These are phyloP conservation scores for Psilopsiagon aymara DNA, from an alignment of 2,113 vertebrate species.

Conservation along the genomic window DNA sequence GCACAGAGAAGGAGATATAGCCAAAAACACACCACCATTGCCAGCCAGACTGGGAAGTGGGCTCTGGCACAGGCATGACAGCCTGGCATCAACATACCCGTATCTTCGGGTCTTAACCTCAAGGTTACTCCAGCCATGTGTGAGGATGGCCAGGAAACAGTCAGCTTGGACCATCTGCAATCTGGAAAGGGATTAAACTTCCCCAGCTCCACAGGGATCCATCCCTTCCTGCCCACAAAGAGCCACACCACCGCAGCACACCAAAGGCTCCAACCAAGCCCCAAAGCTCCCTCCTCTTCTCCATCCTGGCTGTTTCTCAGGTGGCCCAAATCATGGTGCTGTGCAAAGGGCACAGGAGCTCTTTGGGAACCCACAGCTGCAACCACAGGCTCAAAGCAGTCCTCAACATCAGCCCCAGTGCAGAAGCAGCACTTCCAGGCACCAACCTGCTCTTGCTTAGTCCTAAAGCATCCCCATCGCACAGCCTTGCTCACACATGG, in stretches of 20 bases:
- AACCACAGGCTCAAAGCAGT: background rate
- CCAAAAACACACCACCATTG: background rate
- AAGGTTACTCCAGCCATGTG: background rate
- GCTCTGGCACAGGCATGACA: background rate
- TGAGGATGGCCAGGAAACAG: background rate
- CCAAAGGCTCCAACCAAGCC: background rate
- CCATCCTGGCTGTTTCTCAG: background rate
- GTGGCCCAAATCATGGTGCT: background rate
- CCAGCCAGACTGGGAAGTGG: background rate
- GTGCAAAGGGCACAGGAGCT: background rate
- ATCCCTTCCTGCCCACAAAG: background rate
- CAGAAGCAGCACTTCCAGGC: background rate
- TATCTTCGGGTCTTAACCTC: background rate
- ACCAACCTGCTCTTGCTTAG: background rate
- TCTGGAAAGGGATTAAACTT: background rate
- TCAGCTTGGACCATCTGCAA: background rate
- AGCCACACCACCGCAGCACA: rapidly evolving
- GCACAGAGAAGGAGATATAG: rapidly evolving
- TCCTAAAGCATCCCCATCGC: background rate
- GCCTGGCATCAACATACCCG: background rate
- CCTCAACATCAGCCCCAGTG: background rate
- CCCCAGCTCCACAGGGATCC: background rate
- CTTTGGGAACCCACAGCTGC: rapidly evolving
- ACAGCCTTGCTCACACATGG: rapidly evolving
- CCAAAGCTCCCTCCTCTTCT: background rate